Evolutionary conservation across 2,113 vertebrate species (phyloP).

Genomic region (Benthochromis sp.): DNA sequence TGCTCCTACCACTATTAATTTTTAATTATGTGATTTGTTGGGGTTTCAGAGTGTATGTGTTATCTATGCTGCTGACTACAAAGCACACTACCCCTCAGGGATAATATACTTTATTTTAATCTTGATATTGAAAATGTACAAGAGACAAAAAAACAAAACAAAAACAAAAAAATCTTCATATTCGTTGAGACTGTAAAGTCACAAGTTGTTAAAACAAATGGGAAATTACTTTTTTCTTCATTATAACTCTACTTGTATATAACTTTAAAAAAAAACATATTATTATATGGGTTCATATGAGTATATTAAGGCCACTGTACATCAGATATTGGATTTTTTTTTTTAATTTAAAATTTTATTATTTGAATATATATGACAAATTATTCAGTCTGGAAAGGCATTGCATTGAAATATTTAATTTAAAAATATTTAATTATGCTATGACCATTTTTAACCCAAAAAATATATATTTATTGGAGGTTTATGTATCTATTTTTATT

Average conservation of each 20-base stretch:
- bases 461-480: neutral
- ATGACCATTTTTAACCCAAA: fast-evolving
- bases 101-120: neutral
- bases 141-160: neutral
- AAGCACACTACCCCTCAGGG: neutral
- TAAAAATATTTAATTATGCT: neutral
- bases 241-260: neutral
- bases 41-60: neutral
- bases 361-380: neutral
- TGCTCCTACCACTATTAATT: neutral
- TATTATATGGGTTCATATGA: neutral
- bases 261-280: fast-evolving
- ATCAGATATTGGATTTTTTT: neutral
- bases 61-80: neutral
- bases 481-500: neutral
- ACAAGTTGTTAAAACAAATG: neutral
- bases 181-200: neutral
- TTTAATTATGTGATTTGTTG: neutral
- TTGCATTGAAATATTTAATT: neutral
- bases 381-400: neutral
- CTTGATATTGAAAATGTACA: neutral
- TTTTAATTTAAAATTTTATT: neutral
- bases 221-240: neutral
- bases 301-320: neutral
- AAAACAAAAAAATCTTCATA: neutral